Evolutionary conservation across 2,797 vertebrate species (phyloP), one percentile per base, ranked within the genome.

Genomic region (Bovichtus diacanthus): DNA sequence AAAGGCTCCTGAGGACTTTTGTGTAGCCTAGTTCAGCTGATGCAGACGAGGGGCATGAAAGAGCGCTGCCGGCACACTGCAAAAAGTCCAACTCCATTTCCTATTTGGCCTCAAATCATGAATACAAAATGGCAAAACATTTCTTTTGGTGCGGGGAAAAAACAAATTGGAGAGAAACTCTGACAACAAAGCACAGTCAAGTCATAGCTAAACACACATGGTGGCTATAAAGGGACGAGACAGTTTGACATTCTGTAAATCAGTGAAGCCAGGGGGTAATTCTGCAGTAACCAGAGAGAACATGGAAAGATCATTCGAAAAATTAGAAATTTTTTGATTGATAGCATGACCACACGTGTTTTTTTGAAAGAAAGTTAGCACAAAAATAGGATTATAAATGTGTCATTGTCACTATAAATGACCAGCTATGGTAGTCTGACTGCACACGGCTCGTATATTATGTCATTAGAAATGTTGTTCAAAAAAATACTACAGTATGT

Each of bases 1-100:
- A 87, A 88, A 66, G 74, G 60, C 79, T 85, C 83, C 69, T 47
- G 60, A 81, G 78, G 80, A 71, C 53, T 18, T 74, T 10, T 68
- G 55, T 66, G 56, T 70, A 63, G 31, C 31, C 31, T 34, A 34
- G 75, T 75, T 78, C 70, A 72, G 39, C 44, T 72, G 59, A 74
- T 71, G 78, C 61, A 50, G 62, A 4, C 3, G 6, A 36, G 21
- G 44, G 47, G 67, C 71, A 81, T 76, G 81, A 71, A 71, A 60
- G 27, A 81, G 58, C 9, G 58, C 76, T 49, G 50, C 51, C 61
- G 84, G 75, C 77, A 67, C 43, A 46, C 23, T 38, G 64, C 8
- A 50, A 75, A 82, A n/a, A 69, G 77, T 68, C 49, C 39, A 78
- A 87, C 63, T 62, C 64, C 29, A 79, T 75, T 85, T 84, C 41